Conservation (phyloP, 2,797 vertebrate species). For the Lerista edwardsae region DNA sequence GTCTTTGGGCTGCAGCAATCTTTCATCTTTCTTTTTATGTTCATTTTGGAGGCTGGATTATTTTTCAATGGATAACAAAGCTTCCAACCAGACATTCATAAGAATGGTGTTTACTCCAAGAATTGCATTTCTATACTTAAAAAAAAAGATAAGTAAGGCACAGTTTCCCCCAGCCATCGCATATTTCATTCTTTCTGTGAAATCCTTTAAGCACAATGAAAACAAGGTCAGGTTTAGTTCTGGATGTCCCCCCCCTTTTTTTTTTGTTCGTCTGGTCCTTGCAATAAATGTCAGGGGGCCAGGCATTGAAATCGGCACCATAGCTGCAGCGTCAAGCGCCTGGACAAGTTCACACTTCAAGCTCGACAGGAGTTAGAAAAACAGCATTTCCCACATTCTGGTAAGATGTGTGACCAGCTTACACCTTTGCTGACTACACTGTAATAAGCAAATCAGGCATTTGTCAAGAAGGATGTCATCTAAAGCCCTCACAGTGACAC, state of each 20-base stretch:
- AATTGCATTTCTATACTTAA: not conserved
- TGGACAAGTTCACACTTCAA: not conserved
- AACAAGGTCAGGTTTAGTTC: not conserved
- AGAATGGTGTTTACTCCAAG: not conserved
- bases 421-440: not conserved
- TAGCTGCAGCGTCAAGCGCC: not conserved
- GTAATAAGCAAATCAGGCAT: not conserved
- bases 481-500: not conserved
- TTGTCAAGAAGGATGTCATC: not conserved
- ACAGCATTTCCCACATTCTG: not conserved
- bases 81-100: not conserved
- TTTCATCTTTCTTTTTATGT: not conserved
- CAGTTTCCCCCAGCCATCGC: not conserved
- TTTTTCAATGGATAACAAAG: not conserved
- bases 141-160: no score
- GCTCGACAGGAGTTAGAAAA: not conserved
- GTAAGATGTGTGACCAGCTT: not conserved
- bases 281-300: not conserved
- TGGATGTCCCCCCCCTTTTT: not conserved
- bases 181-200: slow-evolving; percentile 20
- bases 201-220: not conserved
- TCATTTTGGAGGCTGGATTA: not conserved
- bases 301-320: not conserved
- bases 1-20: not conserved
- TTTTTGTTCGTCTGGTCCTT: not conserved